Percentiles rank a stretch among this genome's conserved stretches.
These are phyloP conservation scores for Phylloscopus whistleri DNA, from an alignment of 2,113 vertebrate species.

Conservation along the genomic window DNA sequence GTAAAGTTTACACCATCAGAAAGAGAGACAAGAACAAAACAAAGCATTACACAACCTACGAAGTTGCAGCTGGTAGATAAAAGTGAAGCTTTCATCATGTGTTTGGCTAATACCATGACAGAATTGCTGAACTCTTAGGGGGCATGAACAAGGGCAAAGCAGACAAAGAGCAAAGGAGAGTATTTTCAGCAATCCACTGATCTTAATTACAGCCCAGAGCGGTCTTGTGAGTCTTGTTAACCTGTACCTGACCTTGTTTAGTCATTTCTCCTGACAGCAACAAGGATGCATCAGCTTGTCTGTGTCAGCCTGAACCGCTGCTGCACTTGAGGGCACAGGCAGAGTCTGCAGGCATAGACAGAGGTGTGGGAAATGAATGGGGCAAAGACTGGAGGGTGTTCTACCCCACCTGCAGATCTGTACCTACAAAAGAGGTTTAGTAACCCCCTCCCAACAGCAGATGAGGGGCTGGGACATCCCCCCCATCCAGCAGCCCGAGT, in stretches of 20 bases:
- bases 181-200: not conserved
- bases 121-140: not conserved
- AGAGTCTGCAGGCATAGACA: accelerated
- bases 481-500: not conserved
- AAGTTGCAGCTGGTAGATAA: not conserved
- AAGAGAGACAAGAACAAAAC: not conserved
- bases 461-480: not conserved
- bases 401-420: not conserved
- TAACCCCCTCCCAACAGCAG: too few species aligned
- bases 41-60: not conserved
- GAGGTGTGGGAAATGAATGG: not conserved
- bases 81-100: not conserved
- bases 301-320: not conserved
- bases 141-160: not conserved
- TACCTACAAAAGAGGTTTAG: not conserved
- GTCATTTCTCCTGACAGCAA: not conserved
- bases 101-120: not conserved
- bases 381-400: not conserved
- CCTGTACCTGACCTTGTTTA: not conserved
- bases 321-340: not conserved
- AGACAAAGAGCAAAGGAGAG: not conserved
- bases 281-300: not conserved
- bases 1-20: not conserved
- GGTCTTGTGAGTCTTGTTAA: not conserved
- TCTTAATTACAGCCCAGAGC: not conserved